phyloP scores from a whole-genome alignment of 2,888 invertebrate species.

The Megastigmus dorsalis region DNA sequence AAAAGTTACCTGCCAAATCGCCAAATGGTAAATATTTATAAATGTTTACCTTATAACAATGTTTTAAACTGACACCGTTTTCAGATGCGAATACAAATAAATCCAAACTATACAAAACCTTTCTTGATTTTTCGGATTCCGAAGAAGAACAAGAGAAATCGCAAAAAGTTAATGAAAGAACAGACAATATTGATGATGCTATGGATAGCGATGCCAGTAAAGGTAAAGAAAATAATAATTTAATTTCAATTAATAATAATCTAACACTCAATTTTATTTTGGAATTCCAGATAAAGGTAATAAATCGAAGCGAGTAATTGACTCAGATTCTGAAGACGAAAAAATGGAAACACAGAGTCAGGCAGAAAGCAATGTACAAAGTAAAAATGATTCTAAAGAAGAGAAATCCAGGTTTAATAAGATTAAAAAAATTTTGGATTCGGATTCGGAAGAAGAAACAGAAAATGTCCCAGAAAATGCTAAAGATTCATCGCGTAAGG shows the following conservation, averaged over 20 bases:
- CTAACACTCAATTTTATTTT: neutral
- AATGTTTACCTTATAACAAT: no score
- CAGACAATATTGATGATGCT: neutral
- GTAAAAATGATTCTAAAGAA: neutral
- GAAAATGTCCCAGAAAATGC: slow-evolving; percentile 27
- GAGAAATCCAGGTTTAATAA: slow-evolving; percentile 39
- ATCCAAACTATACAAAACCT: slow-evolving; percentile 54
- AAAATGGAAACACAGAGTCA: slow-evolving; percentile 27
- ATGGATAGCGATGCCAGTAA: neutral
- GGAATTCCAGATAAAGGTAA: slow-evolving; percentile 13
- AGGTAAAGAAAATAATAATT: neutral
- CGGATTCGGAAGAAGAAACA: slow-evolving; percentile 51
- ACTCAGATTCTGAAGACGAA: slow-evolving; percentile 39
- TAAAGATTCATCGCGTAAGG: slow-evolving; percentile 30
- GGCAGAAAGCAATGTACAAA: neutral
- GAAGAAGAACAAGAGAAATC: slow-evolving; percentile 53
- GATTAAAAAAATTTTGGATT: slow-evolving; percentile 42
- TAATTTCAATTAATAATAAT: neutral
- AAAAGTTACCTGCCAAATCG: neutral
- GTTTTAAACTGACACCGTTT: neutral
- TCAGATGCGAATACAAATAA: neutral
- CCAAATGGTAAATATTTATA: slow-evolving; percentile 6
- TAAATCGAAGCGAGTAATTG: slow-evolving; percentile 16
- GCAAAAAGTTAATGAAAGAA: neutral
- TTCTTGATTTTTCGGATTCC: slow-evolving; percentile 61